Conservation (phyloP, 2,797 vertebrate genomes). For the Halcyon chelicuti region DNA sequence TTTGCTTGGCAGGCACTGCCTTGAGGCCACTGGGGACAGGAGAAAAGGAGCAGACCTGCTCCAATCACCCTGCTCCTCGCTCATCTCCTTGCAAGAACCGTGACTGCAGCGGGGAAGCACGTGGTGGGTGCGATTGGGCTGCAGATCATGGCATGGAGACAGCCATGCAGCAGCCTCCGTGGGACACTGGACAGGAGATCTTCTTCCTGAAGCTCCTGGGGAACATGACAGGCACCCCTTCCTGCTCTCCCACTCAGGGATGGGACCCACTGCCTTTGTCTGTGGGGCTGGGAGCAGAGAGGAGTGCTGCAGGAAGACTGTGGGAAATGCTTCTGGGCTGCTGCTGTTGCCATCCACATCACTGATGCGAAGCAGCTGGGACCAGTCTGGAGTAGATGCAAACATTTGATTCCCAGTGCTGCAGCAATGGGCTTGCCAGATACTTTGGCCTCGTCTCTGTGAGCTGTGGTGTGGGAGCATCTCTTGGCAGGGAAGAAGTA, state of each 20-base stretch:
- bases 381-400: not conserved
- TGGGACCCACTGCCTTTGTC: not conserved
- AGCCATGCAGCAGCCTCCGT: not conserved
- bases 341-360: not conserved
- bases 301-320: not conserved
- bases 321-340: not conserved
- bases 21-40: not conserved
- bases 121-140: not conserved
- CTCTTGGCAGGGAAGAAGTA: not conserved
- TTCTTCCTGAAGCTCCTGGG: fast-evolving
- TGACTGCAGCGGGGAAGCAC: not conserved
- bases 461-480: not conserved
- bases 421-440: not conserved
- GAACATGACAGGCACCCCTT: fast-evolving
- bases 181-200: not conserved
- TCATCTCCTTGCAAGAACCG: fast-evolving
- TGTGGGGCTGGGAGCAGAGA: not conserved
- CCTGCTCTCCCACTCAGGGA: not conserved
- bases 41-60: not conserved
- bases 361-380: not conserved
- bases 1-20: not conserved
- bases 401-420: not conserved
- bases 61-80: not conserved
- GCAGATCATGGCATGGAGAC: not conserved
- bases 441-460: not conserved